These are phyloP conservation scores for Numenius arquata DNA, from an alignment of 2,113 vertebrate species.

Conservation along the genomic window DNA sequence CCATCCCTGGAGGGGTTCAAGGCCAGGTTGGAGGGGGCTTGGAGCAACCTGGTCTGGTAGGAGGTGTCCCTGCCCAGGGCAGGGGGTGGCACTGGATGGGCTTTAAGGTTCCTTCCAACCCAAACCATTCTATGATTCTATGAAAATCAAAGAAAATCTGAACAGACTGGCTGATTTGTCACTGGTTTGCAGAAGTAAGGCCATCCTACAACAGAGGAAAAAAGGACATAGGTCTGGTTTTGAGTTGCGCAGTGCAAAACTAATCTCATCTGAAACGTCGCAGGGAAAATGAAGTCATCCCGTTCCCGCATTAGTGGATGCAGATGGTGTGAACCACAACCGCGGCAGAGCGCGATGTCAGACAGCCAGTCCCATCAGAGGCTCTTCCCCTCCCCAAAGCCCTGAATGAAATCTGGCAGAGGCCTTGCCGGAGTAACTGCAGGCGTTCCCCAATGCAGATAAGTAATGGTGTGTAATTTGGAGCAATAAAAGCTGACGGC, in stretches of 20 bases:
- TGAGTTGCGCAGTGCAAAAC: background rate
- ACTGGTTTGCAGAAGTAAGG: background rate
- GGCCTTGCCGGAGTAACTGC: background rate
- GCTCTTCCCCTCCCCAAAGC: background rate
- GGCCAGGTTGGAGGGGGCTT: background rate
- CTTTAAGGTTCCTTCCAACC: background rate
- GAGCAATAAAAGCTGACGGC: background rate
- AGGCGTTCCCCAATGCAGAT: background rate
- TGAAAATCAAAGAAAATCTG: slow-evolving; percentile 13
- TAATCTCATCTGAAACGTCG: background rate
- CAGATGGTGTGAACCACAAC: slow-evolving; percentile 36
- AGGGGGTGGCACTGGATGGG: background rate
- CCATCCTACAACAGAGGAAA: background rate
- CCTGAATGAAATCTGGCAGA: background rate
- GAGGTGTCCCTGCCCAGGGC: background rate
- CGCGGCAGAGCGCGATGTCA: background rate
- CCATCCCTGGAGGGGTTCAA: background rate
- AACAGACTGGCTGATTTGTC: background rate
- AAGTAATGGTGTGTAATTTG: background rate
- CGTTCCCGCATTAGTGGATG: background rate
- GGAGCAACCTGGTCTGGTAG: background rate
- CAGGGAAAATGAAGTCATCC: background rate
- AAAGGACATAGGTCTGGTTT: background rate
- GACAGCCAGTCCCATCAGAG: background rate
- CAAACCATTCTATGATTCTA: background rate